Evolutionary conservation across 1,140 invertebrate genomes (phyloP).

Genomic region (Camponotus pennsylvanicus): DNA sequence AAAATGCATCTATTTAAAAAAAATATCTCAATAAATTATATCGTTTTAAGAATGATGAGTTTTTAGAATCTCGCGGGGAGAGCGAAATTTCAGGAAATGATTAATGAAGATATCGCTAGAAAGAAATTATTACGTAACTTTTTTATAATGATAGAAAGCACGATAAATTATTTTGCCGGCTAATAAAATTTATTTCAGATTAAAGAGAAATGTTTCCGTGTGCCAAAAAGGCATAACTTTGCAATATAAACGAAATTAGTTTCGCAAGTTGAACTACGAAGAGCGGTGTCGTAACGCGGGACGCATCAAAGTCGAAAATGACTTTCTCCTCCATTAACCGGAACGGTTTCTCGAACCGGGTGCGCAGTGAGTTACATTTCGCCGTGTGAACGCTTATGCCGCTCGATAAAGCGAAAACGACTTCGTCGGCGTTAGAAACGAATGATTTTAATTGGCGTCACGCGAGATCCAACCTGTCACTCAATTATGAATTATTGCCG

Average conservation of each 20-base stretch:
- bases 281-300: slow-evolving; percentile 11
- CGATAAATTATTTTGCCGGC: neutral
- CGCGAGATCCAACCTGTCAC: neutral
- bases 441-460: slow-evolving; percentile 24
- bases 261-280: slow-evolving; percentile 25
- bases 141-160: neutral
- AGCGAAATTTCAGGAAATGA: neutral
- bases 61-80: neutral
- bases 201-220: neutral
- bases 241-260: slow-evolving; percentile 28
- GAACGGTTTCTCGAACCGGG: slow-evolving; percentile 31
- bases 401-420: slow-evolving; percentile 19
- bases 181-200: neutral
- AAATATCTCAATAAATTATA: neutral
- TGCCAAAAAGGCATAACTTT: slow-evolving; percentile 21
- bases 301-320: slow-evolving; percentile 49
- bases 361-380: slow-evolving; percentile 43
- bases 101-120: neutral
- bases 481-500: slow-evolving; percentile 33
- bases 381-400: slow-evolving; percentile 18
- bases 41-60: neutral
- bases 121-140: neutral
- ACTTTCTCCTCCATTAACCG: slow-evolving; percentile 57
- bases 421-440: neutral
- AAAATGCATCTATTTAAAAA: neutral